Evolutionary conservation across 2,888 invertebrate species (phyloP), one percentile per base, ranked within the genome.

Genomic region (Herminia tarsipennalis): DNA sequence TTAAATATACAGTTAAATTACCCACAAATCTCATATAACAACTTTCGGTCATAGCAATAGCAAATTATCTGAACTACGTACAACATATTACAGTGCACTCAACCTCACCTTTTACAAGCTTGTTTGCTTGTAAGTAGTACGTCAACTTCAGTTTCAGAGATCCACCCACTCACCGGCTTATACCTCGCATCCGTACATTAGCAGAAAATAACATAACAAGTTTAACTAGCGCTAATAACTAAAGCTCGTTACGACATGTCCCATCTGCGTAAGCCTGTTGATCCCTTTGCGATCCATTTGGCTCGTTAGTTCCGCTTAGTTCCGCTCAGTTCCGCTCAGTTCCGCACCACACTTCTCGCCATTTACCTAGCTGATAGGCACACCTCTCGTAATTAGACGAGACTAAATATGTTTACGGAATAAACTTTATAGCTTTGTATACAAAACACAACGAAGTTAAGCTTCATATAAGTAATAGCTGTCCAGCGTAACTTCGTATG

Each of bases 231-330:
- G 35, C 40, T 59, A 51, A 61, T 53, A 61, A 57, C 10, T 49
- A 49, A 56, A 64, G 60, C 56, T 57, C 49, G 45, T 56, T 56
- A 36, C 38, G 44, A 44, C 41, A 39, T 44, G 51, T 56, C 55
- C 60, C 53, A 54, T 66, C 53, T 63, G 60, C 32, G 41, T 55
- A 52, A 54, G 61, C 56, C 52, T 58, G 55, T 56, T 62, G 47
- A 60, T 57, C 63, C 55, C 28, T 32, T 45, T 24, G 45, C 56
- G 47, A 58, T 66, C 49, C 51, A 62, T 59, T 55, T 56, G 47
- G 22, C 56, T 64, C 43, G 56, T 66, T 64, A 59, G 66, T 66
- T 58, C 47, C 49, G 51, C 46, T 39, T n/a, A n/a, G n/a, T 45
- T 24, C 42, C 56, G 47, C 56, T 66, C 49, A 49, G 59, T 59